Base-by-base conservation (phyloP, 2,797 vertebrate species). In the Hypotaenidia okinawae region DNA sequence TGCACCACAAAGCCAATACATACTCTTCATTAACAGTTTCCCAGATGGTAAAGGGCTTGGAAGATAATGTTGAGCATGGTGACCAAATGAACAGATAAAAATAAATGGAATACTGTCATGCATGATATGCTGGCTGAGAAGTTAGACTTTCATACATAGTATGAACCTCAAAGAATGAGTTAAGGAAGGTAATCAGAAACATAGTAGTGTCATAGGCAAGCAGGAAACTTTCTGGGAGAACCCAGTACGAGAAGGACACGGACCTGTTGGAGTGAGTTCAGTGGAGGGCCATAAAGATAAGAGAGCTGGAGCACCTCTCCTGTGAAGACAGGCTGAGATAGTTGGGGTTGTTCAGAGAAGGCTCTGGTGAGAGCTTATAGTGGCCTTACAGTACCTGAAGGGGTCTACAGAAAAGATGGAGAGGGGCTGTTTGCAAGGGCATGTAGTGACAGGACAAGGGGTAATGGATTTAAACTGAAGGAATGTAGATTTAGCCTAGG, bases 31-130 rank as follows among this genome's bases (percentile, higher is more conserved):
- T 70, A 87, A 45, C 79, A 92, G 49, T 91, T 93, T 91, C 27
- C 67, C 54, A 73, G 10, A 7, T 88, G 78, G 58, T 61, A 86
- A 96, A 87, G 45, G 39, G 47, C 72, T 89, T 67, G 67, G 86
- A 92, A 93, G 87, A 63, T 91, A 82, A 51, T 83, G 43, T 30
- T 61, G 62, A 66, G 37, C 55, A 87, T 63, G n/a, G 84, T 88
- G 51, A 79, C 24, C 33, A 89, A 94, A 90, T 51, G 51, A 96
- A 51, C 28, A 94, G 87, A 85, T 55, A 93, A 96, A 93, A 96
- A 80, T 90, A 90, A 90, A 82, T 19, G 15, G 54, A 89, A 66
- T 90, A 59, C 18, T 1, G 0, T 74, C 33, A 80, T 70, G 64
- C 35, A 78, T 5, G 5, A 51, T 70, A 76, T 74, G 49, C 43